phyloP scores from a whole-genome alignment of 2,113 vertebrate genomes.

The Ameiurus melas region DNA sequence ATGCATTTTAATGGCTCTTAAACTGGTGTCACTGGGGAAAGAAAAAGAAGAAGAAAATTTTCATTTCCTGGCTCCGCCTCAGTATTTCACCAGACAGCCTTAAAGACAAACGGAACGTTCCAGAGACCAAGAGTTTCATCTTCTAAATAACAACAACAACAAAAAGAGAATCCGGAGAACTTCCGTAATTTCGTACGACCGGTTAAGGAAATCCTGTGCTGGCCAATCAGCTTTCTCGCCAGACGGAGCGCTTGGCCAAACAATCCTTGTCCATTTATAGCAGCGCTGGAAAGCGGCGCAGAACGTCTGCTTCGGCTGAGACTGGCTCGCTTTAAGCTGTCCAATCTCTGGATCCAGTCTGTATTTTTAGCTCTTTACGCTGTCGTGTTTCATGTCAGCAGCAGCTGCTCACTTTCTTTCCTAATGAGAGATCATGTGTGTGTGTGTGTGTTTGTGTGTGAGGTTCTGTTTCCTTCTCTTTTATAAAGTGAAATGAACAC shows the following conservation, averaged over 20 bases:
- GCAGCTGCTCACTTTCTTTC: conserved; percentile 22
- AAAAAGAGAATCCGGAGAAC: conserved; percentile 11
- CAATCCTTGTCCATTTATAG: conserved; percentile 45
- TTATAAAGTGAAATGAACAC: background rate
- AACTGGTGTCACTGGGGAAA: background rate
- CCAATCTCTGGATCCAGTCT: background rate
- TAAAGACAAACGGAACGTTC: background rate
- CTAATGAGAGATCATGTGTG: background rate
- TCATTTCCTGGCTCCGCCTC: background rate
- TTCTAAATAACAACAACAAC: background rate
- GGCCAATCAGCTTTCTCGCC: conserved; percentile 21
- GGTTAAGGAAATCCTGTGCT: conserved; percentile 24
- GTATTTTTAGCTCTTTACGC: conserved; percentile 1
- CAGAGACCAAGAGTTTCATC: background rate
- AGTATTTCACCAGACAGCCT: background rate
- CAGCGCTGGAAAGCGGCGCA: background rate
- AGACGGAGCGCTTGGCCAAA: background rate
- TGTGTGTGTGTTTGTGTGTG: background rate
- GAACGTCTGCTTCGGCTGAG: conserved; percentile 24
- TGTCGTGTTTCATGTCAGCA: background rate
- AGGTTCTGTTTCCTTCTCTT: background rate
- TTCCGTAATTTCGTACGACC: background rate
- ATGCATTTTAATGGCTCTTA: background rate
- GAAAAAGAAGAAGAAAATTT: background rate
- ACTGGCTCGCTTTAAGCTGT: background rate